Evolutionary conservation across 2,888 invertebrate genomes (phyloP).

Genomic region (Agapostemon virescens): DNA sequence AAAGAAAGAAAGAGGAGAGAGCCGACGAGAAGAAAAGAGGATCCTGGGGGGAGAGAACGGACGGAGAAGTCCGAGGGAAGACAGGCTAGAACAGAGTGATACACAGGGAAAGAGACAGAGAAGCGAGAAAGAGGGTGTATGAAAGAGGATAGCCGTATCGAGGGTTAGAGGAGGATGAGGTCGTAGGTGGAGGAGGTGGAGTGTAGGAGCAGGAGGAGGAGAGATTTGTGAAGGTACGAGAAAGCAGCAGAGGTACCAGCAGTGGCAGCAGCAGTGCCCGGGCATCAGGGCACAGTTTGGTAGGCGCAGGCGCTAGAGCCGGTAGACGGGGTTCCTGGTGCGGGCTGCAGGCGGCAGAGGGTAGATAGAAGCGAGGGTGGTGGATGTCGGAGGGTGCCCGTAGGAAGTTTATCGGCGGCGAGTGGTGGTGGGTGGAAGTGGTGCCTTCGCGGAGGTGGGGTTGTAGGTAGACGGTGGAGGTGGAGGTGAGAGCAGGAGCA

Average conservation of each 20-base stretch:
- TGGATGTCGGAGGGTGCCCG: slow-evolving; percentile 59
- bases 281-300: slow-evolving; percentile 77
- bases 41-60: not conserved
- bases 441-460: slow-evolving; percentile 52
- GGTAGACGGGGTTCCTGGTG: slow-evolving; percentile 64
- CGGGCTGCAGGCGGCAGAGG: slow-evolving; percentile 63
- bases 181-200: slow-evolving; percentile 1
- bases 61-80: not conserved
- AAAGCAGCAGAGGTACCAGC: slow-evolving; percentile 67
- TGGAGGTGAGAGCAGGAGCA: slow-evolving; percentile 65
- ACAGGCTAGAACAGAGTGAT: not conserved
- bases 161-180: slow-evolving; percentile 6
- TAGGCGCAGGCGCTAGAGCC: slow-evolving; percentile 69
- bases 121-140: slow-evolving; percentile 21
- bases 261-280: slow-evolving; percentile 73
- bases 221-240: slow-evolving; percentile 67
- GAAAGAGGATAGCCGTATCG: slow-evolving; percentile 26
- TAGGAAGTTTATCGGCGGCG: slow-evolving; percentile 66
- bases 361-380: slow-evolving; percentile 46
- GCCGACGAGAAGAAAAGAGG: not conserved
- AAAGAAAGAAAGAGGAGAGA: slow-evolving; percentile 17
- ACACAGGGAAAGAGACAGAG: not conserved
- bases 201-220: slow-evolving; percentile 41
- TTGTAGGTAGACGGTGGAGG: slow-evolving; percentile 55
- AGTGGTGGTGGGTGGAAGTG: slow-evolving; percentile 56